Evolutionary conservation across 2,888 invertebrate genomes (phyloP), one percentile per base, ranked within the genome.

Genomic region (Amphipoea lucens): DNA sequence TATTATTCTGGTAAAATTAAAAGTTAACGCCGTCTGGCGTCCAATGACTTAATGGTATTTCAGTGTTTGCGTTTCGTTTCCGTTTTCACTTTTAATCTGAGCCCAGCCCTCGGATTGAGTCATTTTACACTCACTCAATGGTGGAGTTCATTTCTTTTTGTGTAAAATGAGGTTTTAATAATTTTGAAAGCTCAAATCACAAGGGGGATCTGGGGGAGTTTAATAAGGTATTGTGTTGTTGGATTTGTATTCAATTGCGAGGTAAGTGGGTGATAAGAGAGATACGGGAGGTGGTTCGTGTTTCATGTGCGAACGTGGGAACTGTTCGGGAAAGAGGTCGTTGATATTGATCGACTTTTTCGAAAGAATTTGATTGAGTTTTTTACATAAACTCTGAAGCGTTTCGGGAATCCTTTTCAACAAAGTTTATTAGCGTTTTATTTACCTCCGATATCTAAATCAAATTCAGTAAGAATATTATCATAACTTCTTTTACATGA

Each of bases 31-130:
- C 84, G 91, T 90, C 88, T 88, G 88, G 86, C 88, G 91, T 92
- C 92, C 91, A 93, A 93, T 94, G 94, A 94, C 94, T 94, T 95
- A 95, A 96, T 96, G 95, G 94, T 94, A 92, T 96, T 96, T 94
- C 94, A 93, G 92, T 96, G 96, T 96, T 95, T 94, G 93, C 94
- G 90, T 92, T 93, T 90, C 92, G 93, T 93, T 95, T 94, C 92
- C 92, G 90, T 90, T 95, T 93, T 94, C 92, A 92, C 93, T 94
- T 93, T 95, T 93, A 93, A 94, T 93, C 92, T 91, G 84, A 88
- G 91, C 87, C 69, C 86, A 87, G 88, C 81, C 85, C 88, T 89
- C 79, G 87, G 87, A 90, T 91, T 88, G 89, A 90, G 87, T 91
- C 89, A 84, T 88, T 90, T 90, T 90, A 91, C 90, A 88, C 85